Percentiles rank a stretch among this genome's conserved stretches.
Conservation (phyloP, 2,888 invertebrate genomes). For the Oligia strigilis region DNA sequence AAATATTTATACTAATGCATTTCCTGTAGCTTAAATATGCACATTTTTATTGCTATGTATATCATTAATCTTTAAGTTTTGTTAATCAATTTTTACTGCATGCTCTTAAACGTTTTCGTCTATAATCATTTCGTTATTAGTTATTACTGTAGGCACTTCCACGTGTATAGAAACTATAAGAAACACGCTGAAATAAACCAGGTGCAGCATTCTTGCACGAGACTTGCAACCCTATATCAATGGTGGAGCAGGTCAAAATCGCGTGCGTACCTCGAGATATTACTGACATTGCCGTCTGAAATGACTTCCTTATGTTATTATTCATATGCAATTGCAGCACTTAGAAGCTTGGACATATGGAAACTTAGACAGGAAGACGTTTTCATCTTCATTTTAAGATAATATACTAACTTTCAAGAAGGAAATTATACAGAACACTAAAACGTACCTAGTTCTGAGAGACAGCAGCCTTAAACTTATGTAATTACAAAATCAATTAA, state of each 20-base stretch:
- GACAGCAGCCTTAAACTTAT: conserved; percentile 27
- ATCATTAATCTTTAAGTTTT: not conserved
- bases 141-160: conserved; percentile 41
- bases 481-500: conserved; percentile 60
- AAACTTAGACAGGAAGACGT: conserved; percentile 13
- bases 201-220: conserved; percentile 19
- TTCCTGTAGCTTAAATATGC: conserved; percentile 18
- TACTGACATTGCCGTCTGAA: conserved; percentile 52
- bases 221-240: conserved; percentile 52
- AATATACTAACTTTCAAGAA: not conserved
- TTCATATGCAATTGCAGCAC: conserved; percentile 49
- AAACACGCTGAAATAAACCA: conserved; percentile 50
- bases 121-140: conserved; percentile 46
- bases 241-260: conserved; percentile 32
- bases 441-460: not conserved
- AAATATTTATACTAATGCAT: not conserved
- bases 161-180: conserved; percentile 39
- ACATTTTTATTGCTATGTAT: not conserved
- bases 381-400: conserved; percentile 20
- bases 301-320: conserved; percentile 60
- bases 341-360: conserved; percentile 35
- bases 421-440: not conserved
- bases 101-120: conserved; percentile 23
- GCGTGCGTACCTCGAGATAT: conserved; percentile 24
- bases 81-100: not conserved